Evolutionary conservation across 2,797 vertebrate species (phyloP).

Genomic region (Vipera ursinii): DNA sequence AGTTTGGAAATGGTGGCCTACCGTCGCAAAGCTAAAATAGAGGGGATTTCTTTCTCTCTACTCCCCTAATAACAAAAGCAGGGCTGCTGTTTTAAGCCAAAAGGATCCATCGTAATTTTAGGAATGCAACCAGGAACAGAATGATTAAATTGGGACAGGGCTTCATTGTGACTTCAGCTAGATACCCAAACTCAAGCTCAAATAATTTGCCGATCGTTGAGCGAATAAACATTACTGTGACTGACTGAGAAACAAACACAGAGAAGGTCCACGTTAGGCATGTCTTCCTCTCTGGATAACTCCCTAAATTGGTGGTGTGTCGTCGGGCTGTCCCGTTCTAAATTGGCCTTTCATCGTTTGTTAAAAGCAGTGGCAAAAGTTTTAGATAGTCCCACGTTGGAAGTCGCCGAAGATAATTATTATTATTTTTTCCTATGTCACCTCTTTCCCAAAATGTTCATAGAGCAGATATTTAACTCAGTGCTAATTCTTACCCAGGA

Average conservation of each 20-base stretch:
- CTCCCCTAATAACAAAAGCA: background rate
- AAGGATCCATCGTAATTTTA: background rate
- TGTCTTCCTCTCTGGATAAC: background rate
- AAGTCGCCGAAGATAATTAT: background rate
- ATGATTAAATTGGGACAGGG: background rate
- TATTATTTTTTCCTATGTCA: background rate
- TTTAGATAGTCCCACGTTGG: background rate
- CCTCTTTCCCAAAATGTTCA: background rate
- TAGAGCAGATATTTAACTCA: background rate
- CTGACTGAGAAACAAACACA: background rate
- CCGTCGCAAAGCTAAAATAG: background rate
- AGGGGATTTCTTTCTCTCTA: background rate
- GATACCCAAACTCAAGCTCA: background rate
- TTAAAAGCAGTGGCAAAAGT: background rate
- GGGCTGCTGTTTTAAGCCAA: background rate
- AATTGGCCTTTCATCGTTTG: background rate
- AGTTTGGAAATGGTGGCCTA: background rate
- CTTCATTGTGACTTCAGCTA: background rate
- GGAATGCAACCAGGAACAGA: background rate
- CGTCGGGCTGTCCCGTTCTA: background rate
- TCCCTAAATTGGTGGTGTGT: background rate
- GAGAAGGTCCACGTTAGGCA: background rate
- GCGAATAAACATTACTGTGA: background rate
- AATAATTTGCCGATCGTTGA: background rate
- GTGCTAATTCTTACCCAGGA: background rate